phyloP scores from a whole-genome alignment of 2,888 invertebrate species.

The Ophion slaviceki region DNA sequence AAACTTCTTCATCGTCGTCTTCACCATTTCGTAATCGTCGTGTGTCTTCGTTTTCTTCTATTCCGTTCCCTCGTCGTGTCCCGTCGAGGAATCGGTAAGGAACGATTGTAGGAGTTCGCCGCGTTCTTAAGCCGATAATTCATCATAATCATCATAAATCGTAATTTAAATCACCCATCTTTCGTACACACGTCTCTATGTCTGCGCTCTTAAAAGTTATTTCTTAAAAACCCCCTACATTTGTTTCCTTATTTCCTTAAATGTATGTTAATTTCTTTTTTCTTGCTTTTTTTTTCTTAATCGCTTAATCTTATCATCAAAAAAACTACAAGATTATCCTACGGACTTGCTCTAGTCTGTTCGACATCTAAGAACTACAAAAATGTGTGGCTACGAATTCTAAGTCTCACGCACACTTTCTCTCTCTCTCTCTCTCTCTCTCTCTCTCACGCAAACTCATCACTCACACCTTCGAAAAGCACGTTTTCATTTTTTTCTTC shows the following conservation, averaged over 20 bases:
- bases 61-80: slow-evolving; percentile 48
- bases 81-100: slow-evolving; percentile 41
- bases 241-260: slow-evolving; percentile 68
- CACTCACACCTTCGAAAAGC: slow-evolving; percentile 16
- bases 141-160: slow-evolving; percentile 70
- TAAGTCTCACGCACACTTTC: slow-evolving; percentile 55
- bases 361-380: slow-evolving; percentile 62
- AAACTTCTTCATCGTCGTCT: slow-evolving; percentile 60
- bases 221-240: slow-evolving; percentile 80
- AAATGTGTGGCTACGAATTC: slow-evolving; percentile 63
- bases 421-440: slow-evolving; percentile 52
- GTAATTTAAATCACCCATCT: slow-evolving; percentile 28
- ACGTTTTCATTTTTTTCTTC: slow-evolving; percentile 17
- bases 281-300: slow-evolving; percentile 45
- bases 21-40: slow-evolving; percentile 42
- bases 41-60: slow-evolving; percentile 65
- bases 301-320: slow-evolving; percentile 64
- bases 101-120: slow-evolving; percentile 60
- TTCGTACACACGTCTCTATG: slow-evolving; percentile 23
- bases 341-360: slow-evolving; percentile 60
- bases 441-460: slow-evolving; percentile 30
- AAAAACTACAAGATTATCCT: slow-evolving; percentile 63
- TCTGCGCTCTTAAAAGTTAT: slow-evolving; percentile 59
- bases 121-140: slow-evolving; percentile 78
- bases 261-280: slow-evolving; percentile 67